Evolutionary conservation across 1,140 invertebrate genomes (phyloP), one percentile per base, ranked within the genome.

Genomic region (Drosophila tsacasi): DNA sequence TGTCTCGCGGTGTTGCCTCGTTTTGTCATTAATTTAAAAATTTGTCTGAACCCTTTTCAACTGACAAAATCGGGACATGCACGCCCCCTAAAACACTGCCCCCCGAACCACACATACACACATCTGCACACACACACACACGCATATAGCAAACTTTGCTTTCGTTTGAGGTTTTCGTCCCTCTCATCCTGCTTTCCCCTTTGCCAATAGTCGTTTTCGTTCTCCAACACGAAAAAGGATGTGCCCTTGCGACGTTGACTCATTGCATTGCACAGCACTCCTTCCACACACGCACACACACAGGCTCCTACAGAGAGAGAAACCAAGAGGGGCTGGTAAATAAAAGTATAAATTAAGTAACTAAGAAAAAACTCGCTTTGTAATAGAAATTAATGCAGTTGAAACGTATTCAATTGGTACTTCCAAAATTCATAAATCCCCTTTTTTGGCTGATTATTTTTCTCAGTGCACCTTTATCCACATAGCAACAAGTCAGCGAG

Each of bases 11-110:
- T 58, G 74, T 30, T 59, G 49, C 81, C 81, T 86, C 61, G 76
- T 74, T 77, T 87, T 87, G 58, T 87, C 83, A 87, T 87, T 87
- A 87, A 83, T 87, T 81, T 87, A 83, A 81, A 83, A 78, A 87
- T 83, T 80, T 83, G 76, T 77, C 80, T 64, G 78, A 81, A 87
- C 84, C 83, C 84, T 87, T 87, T 83, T 83, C 83, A 86, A 81
- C 83, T 83, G 83, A 76, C 83, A 87, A 87, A 79, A 86, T 79
- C 69, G 74, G 46, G 46, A 79, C 64, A 80, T 58, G 44, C 49
- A 42, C 25, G 46, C 35, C 61, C 59, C 61, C 42, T 37, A 55
- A 55, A 55, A 55, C 15, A 35, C 21, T 6, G 19, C 7, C 19
- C 13, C 35, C 25, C 5, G 23, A 30, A 40, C 21, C 32, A 52